Evolutionary conservation across 2,797 vertebrate genomes (phyloP).

Genomic region (Capromys pilorides): DNA sequence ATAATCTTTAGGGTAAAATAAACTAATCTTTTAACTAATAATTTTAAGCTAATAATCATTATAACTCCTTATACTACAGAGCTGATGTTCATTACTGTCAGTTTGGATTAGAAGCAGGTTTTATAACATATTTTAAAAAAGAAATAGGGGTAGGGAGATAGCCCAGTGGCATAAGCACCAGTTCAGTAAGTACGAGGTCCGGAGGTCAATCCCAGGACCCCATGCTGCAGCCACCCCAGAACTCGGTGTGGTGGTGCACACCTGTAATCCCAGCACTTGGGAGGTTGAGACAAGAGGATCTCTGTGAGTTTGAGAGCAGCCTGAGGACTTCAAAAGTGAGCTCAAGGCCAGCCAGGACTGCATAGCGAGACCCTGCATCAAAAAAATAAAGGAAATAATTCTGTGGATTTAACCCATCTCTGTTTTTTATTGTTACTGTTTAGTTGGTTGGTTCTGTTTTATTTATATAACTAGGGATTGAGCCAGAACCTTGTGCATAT

Average conservation of each 20-base stretch:
- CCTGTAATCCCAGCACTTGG: no score
- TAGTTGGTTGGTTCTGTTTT: background rate
- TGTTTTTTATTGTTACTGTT: background rate
- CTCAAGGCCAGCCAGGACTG: no score
- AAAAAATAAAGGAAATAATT: background rate
- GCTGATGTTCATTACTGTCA: background rate
- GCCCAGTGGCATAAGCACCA: no score
- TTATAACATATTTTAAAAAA: background rate
- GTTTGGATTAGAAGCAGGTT: constrained; percentile 1
- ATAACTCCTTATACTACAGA: background rate
- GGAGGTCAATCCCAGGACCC: no score
- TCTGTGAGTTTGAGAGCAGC: no score
- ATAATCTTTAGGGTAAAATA: background rate
- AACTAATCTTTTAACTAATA: background rate
- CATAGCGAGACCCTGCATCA: no score
- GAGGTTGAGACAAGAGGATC: no score
- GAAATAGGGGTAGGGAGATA: no score
- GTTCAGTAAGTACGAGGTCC: no score
- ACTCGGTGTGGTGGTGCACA: no score
- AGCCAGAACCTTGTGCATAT: background rate
- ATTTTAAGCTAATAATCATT: background rate
- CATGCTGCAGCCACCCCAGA: no score
- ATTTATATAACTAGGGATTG: background rate
- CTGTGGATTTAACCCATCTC: background rate
- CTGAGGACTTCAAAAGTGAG: no score